Evolutionary conservation across 2,797 vertebrate genomes (phyloP).

Genomic region (Channa striata): DNA sequence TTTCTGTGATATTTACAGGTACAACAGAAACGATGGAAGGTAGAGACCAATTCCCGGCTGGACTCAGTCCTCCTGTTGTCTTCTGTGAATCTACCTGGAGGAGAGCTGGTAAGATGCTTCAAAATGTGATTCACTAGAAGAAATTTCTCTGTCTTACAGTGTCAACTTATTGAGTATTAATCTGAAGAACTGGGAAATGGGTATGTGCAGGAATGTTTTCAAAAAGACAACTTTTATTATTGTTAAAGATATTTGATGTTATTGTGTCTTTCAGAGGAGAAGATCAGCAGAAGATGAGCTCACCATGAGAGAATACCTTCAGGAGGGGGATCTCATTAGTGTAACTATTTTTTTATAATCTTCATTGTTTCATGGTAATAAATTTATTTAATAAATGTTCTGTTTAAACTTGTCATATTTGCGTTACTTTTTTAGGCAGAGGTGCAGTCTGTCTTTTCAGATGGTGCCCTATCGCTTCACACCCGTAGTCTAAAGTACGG

Average conservation of each 20-base stretch:
- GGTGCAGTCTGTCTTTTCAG: slow-evolving; percentile 96
- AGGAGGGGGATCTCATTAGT: slow-evolving; percentile 97
- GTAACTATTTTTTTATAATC: slow-evolving; percentile 82
- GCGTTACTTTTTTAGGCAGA: slow-evolving; percentile 88
- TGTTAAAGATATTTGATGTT: not conserved
- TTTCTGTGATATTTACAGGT: slow-evolving; percentile 81
- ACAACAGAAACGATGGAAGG: slow-evolving; percentile 98
- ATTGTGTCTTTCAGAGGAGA: slow-evolving; percentile 87
- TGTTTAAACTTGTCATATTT: not conserved
- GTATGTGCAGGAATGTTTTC: not conserved
- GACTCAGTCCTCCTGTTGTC: slow-evolving; percentile 96
- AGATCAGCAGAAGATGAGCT: slow-evolving; percentile 96
- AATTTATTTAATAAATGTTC: not conserved
- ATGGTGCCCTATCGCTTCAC: slow-evolving; percentile 94
- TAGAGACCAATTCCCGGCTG: slow-evolving; percentile 94
- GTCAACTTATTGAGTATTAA: not conserved
- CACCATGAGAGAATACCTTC: slow-evolving; percentile 95
- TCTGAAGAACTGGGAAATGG: not conserved
- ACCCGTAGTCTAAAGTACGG: slow-evolving; percentile 97
- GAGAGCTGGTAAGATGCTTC: slow-evolving; percentile 91
- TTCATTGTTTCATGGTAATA: not conserved
- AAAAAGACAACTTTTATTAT: not conserved
- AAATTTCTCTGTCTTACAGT: not conserved
- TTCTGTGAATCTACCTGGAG: slow-evolving; percentile 95
- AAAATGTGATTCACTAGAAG: not conserved